Evolutionary conservation across 2,797 vertebrate species (phyloP), one percentile per base, ranked within the genome.

Genomic region (Hirundo rustica): DNA sequence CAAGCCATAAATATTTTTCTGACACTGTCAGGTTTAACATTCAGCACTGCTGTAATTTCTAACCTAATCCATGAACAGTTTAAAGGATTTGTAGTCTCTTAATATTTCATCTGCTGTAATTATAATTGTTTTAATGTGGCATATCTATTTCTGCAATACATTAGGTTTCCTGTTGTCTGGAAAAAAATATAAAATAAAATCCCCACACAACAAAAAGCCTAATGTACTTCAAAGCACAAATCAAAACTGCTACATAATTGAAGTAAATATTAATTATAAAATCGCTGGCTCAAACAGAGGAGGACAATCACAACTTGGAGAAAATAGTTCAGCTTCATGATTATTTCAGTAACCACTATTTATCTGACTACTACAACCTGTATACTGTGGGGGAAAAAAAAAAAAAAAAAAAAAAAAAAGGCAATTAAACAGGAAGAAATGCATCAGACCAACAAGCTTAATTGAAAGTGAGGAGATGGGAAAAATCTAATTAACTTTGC

Each of bases 401-500:
- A 36, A 10, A 10, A 38, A 38, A 38, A 38, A 38, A 38, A 38
- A 38, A 91, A 80, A 97, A 95, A 97, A 97, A 97, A 6, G 20
- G 80, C 95, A 92, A 98, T 96, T 95, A 97, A 98, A 96, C 71
- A 94, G 85, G 88, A 96, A 97, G 92, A 97, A 97, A 96, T 40
- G 55, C 78, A 66, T 98, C 96, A 96, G 96, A 97, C 90, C 96
- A 97, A 97, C 96, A 96, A 96, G 95, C 91, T 96, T 98, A 98
- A 98, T 97, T 97, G 97, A 97, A 98, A 98, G 94, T 96, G 96
- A 98, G 95, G 80, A 97, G 97, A 98, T 96, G 94, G 94, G 97
- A 98, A 98, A 98, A 98, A 97, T 97, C 97, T 97, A 98, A 98
- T 98, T 98, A 98, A 98, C 96, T 97, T 94, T 96, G 93, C 97